phyloP scores from a whole-genome alignment of 2,113 vertebrate species.

The Barnardius zonarius region DNA sequence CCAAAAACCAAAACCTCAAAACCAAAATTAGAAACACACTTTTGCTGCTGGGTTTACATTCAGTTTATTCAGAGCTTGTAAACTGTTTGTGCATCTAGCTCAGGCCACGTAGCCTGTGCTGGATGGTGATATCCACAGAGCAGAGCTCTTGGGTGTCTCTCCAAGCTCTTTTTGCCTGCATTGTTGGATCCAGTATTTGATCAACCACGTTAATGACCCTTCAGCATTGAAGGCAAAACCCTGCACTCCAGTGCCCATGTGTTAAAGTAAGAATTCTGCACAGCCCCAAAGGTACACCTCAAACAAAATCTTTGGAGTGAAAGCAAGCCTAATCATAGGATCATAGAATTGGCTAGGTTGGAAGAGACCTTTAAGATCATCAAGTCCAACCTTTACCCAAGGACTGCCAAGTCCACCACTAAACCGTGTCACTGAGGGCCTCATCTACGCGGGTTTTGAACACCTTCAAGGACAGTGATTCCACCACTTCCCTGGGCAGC shows the following conservation, averaged over 20 bases:
- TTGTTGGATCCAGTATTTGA: not conserved
- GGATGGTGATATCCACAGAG: not conserved
- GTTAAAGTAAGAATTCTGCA: not conserved
- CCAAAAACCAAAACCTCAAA: not conserved
- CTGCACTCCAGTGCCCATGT: not conserved
- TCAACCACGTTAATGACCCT: not conserved
- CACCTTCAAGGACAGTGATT: not conserved
- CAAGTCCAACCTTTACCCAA: not conserved
- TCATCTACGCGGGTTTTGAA: not conserved
- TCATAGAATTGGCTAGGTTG: not conserved
- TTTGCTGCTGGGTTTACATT: not conserved
- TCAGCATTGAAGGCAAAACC: not conserved
- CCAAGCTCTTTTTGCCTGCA: not conserved
- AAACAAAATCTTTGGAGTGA: not conserved
- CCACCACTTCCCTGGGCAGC: not conserved
- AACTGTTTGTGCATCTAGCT: not conserved
- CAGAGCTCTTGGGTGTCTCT: not conserved
- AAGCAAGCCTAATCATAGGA: not conserved
- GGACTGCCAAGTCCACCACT: not conserved
- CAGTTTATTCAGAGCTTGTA: not conserved
- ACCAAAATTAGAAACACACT: constrained; percentile 42
- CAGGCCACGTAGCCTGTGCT: rapidly evolving
- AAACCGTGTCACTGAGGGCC: not conserved
- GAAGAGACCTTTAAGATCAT: not conserved
- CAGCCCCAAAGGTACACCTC: not conserved